Evolutionary conservation across 2,113 vertebrate species (phyloP), one percentile per base, ranked within the genome.

Genomic region (Cochlearius cochlearius): DNA sequence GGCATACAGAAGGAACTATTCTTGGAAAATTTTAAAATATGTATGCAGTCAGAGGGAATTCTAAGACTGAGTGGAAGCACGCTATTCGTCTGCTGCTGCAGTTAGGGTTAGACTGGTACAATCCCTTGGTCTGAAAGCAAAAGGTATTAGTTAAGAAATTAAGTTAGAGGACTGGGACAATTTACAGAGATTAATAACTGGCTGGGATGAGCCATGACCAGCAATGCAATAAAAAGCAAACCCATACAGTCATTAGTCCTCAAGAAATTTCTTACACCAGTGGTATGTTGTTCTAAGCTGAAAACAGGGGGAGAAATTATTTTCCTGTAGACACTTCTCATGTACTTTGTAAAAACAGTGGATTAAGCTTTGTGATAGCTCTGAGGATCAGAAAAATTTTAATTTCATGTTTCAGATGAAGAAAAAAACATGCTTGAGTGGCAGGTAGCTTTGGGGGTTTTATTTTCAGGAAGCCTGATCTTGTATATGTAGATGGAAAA

Each of bases 21-120:
- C 67, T 86, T 89, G 82, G 60, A 96, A 97, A 95, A 94, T 50
- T 94, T 94, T 81, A 88, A 98, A 97, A 95, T 91, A 96, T 93
- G 55, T 76, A 81, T 96, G 90, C 71, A 96, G 75, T 93, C 91
- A 96, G 39, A 86, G 38, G 90, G 73, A 96, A 94, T 95, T 95
- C 72, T 81, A 90, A 87, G 74, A 83, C 77, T 95, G 77, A 93
- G 58, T 82, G 55, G 87, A 97, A 96, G 95, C 53, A 59, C 18
- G n/a, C 10, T 86, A 17, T 94, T 96, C 45, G 68, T 90, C 71
- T 83, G 56, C 75, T 86, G 55, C 78, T 93, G 73, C 86, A 86
- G 41, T 80, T 97, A 81, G 68, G 78, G 86, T 96, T 97, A 95
- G 73, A 75, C 67, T 87, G 73, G 26, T 91, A 60, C 59, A 92